A percentile compares a stretch with the other conserved stretches of the same genome.
Conservation (phyloP, 2,888 invertebrate species). For the Crematogaster levior region DNA sequence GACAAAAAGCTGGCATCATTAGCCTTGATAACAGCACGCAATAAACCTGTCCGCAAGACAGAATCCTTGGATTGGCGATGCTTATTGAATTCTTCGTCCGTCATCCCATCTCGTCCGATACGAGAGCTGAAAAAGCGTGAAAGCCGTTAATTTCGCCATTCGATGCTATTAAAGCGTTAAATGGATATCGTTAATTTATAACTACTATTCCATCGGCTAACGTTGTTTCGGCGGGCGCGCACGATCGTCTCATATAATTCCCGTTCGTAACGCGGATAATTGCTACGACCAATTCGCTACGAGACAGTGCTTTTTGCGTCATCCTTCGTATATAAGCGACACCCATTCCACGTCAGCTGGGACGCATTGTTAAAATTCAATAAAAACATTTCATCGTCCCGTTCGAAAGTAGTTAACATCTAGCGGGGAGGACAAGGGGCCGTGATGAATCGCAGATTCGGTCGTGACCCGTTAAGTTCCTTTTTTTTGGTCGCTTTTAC, state of each 20-base stretch:
- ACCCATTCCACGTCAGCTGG: constrained; percentile 40
- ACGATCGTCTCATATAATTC: constrained; percentile 52
- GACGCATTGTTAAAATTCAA: constrained; percentile 63
- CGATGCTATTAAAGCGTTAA: constrained; percentile 62
- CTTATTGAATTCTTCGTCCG: constrained; percentile 33
- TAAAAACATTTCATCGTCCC: constrained; percentile 50
- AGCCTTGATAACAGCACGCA: constrained; percentile 51
- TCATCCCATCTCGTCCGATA: constrained; percentile 21
- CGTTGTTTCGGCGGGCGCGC: constrained; percentile 34
- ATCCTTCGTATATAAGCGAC: constrained; percentile 33
- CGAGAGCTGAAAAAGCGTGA: constrained; percentile 27
- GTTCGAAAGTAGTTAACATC: constrained; percentile 9
- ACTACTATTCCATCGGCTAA: constrained; percentile 27
- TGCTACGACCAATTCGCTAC: constrained; percentile 51
- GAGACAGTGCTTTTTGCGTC: constrained; percentile 39
- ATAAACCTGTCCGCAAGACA: constrained; percentile 42
- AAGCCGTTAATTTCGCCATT: constrained; percentile 33
- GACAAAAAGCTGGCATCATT: constrained; percentile 57
- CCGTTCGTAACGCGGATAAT: constrained; percentile 63
- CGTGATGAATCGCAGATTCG: constrained; percentile 55
- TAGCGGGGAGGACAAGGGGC: neutral
- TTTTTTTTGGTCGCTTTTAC: constrained; percentile 39
- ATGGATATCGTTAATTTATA: constrained; percentile 55
- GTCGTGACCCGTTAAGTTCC: constrained; percentile 60
- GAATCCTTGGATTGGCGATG: constrained; percentile 38